Base-by-base conservation (phyloP, 2,113 vertebrate species). In the Diadophis punctatus region DNA sequence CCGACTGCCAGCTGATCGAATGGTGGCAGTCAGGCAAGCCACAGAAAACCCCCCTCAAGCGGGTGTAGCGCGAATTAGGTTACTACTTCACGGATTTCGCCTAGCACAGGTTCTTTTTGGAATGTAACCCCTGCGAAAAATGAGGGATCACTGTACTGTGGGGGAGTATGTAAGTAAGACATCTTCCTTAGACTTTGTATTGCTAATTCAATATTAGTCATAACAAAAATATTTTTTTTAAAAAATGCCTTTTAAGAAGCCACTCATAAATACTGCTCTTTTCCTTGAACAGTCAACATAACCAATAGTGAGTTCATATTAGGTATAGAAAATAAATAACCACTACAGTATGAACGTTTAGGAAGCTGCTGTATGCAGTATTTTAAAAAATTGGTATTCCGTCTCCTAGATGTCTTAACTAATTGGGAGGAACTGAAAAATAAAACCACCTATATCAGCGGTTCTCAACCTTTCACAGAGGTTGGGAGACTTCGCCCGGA, bases 141-240 rank as follows among this genome's bases (percentile, higher is more conserved):
- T n/a, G n/a, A n/a, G n/a, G n/a, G n/a, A n/a, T n/a, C n/a, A n/a
- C n/a, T n/a, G n/a, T 80, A 56, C n/a, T 85, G 27, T 46, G 53
- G 87, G 49, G 9, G 84, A 88, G 3, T 92, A 58, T 52, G 92
- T 74, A 93, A 95, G 86, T 92, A 95, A 90, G 46, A 91, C 0
- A 1, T 89, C 92, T 90, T 93, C 34, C 84, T 94, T 94, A 52
- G 89, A 95, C 43, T 85, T 39, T 56, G 22, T 1, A 91, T 46
- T 91, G 89, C 92, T 92, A 49, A 3, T 53, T 51, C 89, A 95
- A 51, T 20, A 93, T 90, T 92, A 85, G 88, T n/a, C 43, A 74
- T 0, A 68, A 63, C 90, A 68, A 74, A 34, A 9, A 46, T 3
- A 27, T 60, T 8, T 49, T 58, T 86, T 91, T 88, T 90, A 91